A percentile compares a stretch with the other conserved stretches of the same genome.
Conservation (phyloP, 2,888 invertebrate genomes). For the Disparrhopalites patrizii region DNA sequence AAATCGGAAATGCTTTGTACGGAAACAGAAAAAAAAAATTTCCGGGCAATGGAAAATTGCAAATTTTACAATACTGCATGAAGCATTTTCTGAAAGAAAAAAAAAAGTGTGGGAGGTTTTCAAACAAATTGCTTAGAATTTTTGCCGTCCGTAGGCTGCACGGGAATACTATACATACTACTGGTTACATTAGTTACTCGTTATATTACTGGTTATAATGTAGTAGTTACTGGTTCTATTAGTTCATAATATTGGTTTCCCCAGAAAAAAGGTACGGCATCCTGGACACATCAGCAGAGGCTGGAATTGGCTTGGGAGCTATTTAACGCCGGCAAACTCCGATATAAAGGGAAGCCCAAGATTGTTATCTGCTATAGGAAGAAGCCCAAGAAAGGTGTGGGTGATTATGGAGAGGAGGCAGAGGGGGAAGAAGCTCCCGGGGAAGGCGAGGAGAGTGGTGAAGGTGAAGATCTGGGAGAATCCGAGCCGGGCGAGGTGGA, state of each 20-base stretch:
- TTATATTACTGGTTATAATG: no score
- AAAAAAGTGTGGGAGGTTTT: no score
- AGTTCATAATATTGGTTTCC: neutral
- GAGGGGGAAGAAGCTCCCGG: constrained; percentile 17
- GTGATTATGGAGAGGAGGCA: neutral
- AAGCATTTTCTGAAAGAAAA: no score
- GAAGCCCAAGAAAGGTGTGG: neutral
- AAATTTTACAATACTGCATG: no score
- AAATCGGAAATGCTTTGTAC: no score
- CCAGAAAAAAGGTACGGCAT: constrained; percentile 30
- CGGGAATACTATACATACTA: no score
- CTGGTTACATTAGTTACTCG: no score
- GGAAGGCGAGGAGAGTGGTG: constrained; percentile 7
- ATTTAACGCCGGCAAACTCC: constrained; percentile 33
- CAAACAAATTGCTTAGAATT: no score
- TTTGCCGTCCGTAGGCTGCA: no score
- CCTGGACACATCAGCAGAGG: constrained; percentile 37
- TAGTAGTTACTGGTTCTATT: no score
- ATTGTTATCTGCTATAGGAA: neutral
- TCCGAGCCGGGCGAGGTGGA: neutral
- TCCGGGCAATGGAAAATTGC: no score
- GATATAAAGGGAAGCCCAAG: constrained; percentile 30
- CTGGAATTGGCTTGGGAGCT: constrained; percentile 41
- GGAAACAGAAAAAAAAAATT: no score
- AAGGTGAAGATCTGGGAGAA: constrained; percentile 8